These are phyloP conservation scores for Sciurus vulgaris DNA, from an alignment of 2,797 vertebrate species.

Conservation along the genomic window DNA sequence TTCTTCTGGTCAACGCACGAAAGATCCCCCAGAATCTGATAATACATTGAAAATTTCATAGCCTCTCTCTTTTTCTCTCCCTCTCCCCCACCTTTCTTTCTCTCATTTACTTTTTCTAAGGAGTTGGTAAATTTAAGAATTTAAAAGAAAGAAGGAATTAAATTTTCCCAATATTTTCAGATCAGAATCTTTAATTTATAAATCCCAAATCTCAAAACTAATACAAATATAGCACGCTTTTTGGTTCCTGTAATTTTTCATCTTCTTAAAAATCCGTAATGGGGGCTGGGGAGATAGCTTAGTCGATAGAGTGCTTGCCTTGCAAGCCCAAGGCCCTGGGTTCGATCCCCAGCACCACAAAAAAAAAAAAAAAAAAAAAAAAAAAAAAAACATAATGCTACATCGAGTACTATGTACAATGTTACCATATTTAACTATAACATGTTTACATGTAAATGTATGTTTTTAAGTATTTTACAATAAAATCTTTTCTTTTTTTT, in stretches of 20 bases:
- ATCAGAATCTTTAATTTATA: background rate
- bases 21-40: background rate
- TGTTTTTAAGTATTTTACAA: conserved; percentile 27
- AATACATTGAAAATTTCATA: background rate
- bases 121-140: background rate
- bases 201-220: background rate
- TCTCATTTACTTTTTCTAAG: background rate
- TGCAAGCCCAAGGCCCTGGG: too few species aligned
- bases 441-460: background rate
- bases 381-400: background rate
- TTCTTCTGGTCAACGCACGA: background rate
- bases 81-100: background rate
- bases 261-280: conserved; percentile 11
- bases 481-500: background rate
- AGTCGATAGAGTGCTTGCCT: too few species aligned
- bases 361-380: background rate
- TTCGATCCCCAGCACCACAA: too few species aligned
- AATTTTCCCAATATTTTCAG: background rate
- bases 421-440: background rate
- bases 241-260: background rate
- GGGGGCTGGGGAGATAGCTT: too few species aligned
- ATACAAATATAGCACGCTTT: background rate
- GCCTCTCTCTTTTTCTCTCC: background rate
- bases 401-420: background rate
- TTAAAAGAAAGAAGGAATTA: background rate